These are phyloP conservation scores for Bibio marci DNA, from an alignment of 2,888 invertebrate genomes.

Conservation along the genomic window DNA sequence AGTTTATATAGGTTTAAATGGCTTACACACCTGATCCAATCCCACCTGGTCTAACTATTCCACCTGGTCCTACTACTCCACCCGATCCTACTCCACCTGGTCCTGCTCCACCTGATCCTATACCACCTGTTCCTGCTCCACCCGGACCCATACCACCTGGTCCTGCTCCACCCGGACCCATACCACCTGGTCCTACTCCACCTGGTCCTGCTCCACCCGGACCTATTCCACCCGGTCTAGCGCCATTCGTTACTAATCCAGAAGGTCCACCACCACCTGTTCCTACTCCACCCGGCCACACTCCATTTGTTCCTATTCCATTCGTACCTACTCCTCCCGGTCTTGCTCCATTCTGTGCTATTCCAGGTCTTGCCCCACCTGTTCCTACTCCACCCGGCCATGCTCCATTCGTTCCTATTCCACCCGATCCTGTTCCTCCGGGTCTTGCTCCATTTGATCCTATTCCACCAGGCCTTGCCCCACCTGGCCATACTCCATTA, in stretches of 20 bases:
- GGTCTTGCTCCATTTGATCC: slow-evolving; percentile 1
- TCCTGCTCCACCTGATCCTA: slow-evolving; percentile 2
- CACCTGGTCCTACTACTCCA: slow-evolving; percentile 2
- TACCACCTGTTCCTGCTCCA: not conserved
- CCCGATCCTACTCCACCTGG: not conserved
- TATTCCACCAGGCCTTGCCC: not conserved
- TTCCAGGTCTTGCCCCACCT: not conserved
- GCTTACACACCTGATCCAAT: slow-evolving; percentile 1
- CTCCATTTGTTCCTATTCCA: not conserved
- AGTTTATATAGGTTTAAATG: too few species aligned
- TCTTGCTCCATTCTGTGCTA: not conserved
- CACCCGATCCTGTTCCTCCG: not conserved
- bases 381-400: not conserved
- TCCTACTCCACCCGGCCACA: not conserved
- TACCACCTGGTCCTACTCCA: not conserved
- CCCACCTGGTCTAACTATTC: slow-evolving; percentile 6
- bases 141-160: not conserved
- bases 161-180: not conserved
- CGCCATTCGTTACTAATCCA: not conserved
- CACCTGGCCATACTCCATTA: not conserved
- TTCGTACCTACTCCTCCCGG: not conserved
- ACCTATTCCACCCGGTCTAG: slow-evolving; percentile 1
- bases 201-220: not conserved
- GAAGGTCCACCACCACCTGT: not conserved
- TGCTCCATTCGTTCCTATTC: not conserved